Conservation (phyloP, 1,140 invertebrate species). For the Platorchestia sp. region DNA sequence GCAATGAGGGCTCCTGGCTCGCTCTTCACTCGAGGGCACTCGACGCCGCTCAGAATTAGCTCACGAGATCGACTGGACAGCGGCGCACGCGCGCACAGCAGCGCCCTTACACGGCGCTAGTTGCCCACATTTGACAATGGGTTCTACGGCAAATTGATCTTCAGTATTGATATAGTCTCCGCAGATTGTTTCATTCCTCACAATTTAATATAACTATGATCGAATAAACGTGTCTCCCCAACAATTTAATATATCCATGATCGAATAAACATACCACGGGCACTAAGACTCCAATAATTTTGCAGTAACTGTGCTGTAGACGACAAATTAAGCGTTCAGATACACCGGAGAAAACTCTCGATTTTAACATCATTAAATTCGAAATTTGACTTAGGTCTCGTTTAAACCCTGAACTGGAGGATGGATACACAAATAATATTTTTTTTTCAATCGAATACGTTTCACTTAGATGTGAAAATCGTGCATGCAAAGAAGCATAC, state of each 20-base stretch:
- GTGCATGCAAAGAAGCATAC: background rate
- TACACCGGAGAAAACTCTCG: background rate
- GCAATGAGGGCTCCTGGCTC: background rate
- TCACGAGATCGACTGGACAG: conserved; percentile 4
- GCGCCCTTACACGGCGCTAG: background rate
- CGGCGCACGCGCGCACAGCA: background rate
- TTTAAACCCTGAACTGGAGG: too few species aligned
- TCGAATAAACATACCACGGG: background rate
- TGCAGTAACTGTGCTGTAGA: background rate
- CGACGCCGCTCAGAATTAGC: conserved; percentile 20
- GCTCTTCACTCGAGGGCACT: conserved; percentile 33
- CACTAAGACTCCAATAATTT: background rate
- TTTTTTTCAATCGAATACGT: background rate
- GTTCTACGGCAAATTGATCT: background rate
- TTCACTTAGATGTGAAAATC: background rate
- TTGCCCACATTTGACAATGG: background rate
- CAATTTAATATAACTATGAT: background rate
- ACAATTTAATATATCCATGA: background rate
- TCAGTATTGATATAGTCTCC: background rate
- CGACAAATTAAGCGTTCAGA: background rate
- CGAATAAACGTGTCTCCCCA: background rate
- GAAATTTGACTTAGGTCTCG: background rate
- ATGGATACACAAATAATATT: too few species aligned
- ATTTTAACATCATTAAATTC: too few species aligned
- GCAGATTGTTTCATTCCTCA: background rate